phyloP scores from a whole-genome alignment of 2,797 vertebrate genomes.

The Gymnoscopelus microlampas region DNA sequence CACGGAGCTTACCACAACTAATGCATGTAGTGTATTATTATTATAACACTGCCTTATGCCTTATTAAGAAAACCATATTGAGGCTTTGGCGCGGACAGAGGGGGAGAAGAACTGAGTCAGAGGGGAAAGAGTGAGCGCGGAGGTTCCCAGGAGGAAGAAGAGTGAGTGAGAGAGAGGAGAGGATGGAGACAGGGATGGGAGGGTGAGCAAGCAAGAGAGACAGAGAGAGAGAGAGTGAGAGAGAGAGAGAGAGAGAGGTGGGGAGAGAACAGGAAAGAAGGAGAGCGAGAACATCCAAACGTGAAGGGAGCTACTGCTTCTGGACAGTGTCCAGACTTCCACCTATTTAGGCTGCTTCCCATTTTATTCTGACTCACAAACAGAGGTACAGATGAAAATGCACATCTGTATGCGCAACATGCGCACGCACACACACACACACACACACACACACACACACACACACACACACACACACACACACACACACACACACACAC shows the following conservation, averaged over 20 bases:
- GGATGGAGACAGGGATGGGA: too few species aligned
- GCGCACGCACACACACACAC: conserved; percentile 23
- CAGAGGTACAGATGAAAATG: too few species aligned
- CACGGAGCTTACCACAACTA: conserved; percentile 65
- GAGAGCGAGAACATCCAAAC: conserved; percentile 29
- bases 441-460: conserved; percentile 3
- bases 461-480: background rate
- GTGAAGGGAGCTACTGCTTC: conserved; percentile 57
- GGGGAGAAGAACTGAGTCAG: conserved; percentile 78
- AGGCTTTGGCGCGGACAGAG: conserved; percentile 66
- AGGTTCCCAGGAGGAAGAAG: conserved; percentile 55
- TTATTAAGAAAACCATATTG: conserved; percentile 66
- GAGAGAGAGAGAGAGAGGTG: background rate
- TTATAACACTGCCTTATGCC: conserved; percentile 64
- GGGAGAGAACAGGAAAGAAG: background rate
- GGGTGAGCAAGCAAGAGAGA: conserved; percentile 1
- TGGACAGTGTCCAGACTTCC: conserved; percentile 58
- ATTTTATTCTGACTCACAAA: background rate
- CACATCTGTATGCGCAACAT: background rate
- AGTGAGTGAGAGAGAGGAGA: conserved; percentile 9
- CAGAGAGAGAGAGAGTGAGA: conserved; percentile 9
- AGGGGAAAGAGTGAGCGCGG: conserved; percentile 76
- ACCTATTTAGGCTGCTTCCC: conserved; percentile 48
- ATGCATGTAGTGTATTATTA: conserved; percentile 66
- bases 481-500: background rate